Percentiles rank a stretch among this genome's conserved stretches.
These are phyloP conservation scores for Stenolophus ochropezus DNA, from an alignment of 2,888 invertebrate species.

Conservation along the genomic window DNA sequence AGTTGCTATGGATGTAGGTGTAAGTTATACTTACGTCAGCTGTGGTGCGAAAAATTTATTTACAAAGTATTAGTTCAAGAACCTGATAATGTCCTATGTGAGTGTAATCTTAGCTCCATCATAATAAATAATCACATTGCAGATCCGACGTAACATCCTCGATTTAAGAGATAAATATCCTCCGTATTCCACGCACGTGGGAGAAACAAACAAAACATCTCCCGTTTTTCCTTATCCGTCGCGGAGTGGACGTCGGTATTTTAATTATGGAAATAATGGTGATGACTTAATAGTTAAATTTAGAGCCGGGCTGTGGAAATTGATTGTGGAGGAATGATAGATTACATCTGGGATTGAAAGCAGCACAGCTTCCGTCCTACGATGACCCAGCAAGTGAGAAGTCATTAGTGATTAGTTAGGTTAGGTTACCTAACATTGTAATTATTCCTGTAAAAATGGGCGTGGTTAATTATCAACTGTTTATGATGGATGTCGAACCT, in stretches of 20 bases:
- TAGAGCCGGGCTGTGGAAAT: background rate
- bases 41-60: too few relatives aligned
- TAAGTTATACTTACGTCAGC: too few relatives aligned
- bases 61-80: background rate
- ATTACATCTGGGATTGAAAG: conserved; percentile 10
- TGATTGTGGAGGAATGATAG: conserved; percentile 21
- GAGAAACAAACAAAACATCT: conserved; percentile 32
- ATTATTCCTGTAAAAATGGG: conserved; percentile 35
- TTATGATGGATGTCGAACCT: conserved; percentile 30
- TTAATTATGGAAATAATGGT: conserved; percentile 34
- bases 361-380: conserved; percentile 10
- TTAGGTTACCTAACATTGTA: conserved; percentile 27
- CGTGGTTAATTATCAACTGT: conserved; percentile 42
- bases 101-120: background rate
- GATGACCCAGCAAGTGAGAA: background rate
- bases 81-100: background rate
- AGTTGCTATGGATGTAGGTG: too few relatives aligned
- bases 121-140: conserved; percentile 26
- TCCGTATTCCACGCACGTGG: conserved; percentile 5
- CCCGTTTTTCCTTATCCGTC: conserved; percentile 28
- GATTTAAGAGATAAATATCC: conserved; percentile 33
- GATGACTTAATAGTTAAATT: conserved; percentile 31
- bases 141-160: conserved; percentile 14
- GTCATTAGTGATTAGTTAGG: conserved; percentile 39
- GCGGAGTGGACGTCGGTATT: background rate